phyloP scores from a whole-genome alignment of 2,797 vertebrate species.

The Gymnopithys bicolor region DNA sequence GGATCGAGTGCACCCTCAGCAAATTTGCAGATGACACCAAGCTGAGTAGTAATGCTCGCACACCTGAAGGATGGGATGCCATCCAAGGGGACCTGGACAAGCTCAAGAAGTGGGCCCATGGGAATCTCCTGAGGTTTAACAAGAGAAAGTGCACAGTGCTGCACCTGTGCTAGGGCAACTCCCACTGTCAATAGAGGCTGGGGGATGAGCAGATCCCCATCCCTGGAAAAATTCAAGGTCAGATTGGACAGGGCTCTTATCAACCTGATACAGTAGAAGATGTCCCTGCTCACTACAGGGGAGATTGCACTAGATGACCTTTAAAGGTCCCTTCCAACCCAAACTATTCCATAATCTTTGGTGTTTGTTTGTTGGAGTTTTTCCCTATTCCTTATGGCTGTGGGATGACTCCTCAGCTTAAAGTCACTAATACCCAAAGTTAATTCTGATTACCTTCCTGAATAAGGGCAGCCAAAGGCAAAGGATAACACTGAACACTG shows the following conservation, averaged over 20 bases:
- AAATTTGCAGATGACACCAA: background rate
- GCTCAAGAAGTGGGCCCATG: background rate
- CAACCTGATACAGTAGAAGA: background rate
- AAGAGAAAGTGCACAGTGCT: background rate
- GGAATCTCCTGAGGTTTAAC: background rate
- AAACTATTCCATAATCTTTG: background rate
- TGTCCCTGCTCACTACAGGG: background rate
- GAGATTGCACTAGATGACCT: background rate
- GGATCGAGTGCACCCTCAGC: background rate
- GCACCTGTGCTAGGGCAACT: background rate
- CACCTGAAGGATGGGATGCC: background rate
- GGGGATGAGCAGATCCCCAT: background rate
- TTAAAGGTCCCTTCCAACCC: background rate
- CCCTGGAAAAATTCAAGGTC: background rate
- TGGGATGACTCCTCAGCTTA: background rate
- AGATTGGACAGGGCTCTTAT: background rate
- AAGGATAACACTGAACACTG: background rate
- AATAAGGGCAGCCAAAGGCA: background rate
- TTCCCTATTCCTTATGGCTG: background rate
- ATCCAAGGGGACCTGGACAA: background rate
- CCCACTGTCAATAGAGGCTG: background rate
- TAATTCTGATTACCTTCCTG: background rate
- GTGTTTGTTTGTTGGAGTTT: background rate
- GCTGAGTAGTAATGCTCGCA: background rate
- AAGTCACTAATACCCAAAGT: background rate